phyloP scores from a whole-genome alignment of 2,113 vertebrate species.

The Natator depressus region DNA sequence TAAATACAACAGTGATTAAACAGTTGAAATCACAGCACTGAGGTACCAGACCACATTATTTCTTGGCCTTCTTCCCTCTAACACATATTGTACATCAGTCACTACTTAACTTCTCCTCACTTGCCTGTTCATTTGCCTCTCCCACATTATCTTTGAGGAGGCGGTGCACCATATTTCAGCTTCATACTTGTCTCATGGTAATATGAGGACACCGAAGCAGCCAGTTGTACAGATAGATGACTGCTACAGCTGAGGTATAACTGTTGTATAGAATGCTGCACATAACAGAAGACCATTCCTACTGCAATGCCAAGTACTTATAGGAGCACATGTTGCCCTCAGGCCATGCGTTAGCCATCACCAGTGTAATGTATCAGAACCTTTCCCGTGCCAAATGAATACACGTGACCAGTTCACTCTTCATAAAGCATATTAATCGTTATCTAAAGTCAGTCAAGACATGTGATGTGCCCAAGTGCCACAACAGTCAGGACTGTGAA shows the following conservation, averaged over 20 bases:
- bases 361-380: not conserved
- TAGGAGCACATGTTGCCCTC: accelerated
- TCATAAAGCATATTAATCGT: not conserved
- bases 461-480: accelerated
- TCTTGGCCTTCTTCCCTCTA: not conserved
- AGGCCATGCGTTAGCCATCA: not conserved
- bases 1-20: not conserved
- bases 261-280: not conserved
- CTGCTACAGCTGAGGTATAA: not conserved
- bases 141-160: not conserved
- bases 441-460: not conserved
- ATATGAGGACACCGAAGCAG: not conserved
- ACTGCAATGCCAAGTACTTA: not conserved
- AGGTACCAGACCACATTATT: not conserved
- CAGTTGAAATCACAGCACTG: not conserved
- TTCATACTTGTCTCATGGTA: not conserved
- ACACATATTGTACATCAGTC: not conserved
- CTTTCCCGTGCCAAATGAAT: not conserved
- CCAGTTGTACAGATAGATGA: not conserved
- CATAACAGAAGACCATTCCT: not conserved
- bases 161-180: not conserved
- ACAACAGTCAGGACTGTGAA: not conserved
- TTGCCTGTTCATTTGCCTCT: not conserved
- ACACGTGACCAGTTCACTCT: not conserved
- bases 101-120: not conserved